A percentile compares a stretch with the other conserved stretches of the same genome.
These are phyloP conservation scores for Coptodon rendalli DNA, from an alignment of 2,113 vertebrate species.

Conservation along the genomic window DNA sequence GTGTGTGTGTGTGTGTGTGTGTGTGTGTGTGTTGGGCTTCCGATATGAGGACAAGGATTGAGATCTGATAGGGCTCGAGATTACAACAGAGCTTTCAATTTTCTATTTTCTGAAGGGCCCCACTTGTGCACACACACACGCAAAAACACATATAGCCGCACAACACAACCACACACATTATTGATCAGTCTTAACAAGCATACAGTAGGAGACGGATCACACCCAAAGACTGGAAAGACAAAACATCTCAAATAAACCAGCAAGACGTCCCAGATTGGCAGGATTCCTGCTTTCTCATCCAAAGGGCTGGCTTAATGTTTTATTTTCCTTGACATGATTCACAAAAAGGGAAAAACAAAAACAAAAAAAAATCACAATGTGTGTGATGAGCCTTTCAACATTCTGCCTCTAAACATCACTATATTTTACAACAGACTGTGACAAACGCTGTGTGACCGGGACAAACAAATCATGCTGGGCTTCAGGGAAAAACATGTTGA, in stretches of 20 bases:
- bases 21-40: background rate
- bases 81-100: slow-evolving; percentile 55
- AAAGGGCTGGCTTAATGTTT: background rate
- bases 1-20: background rate
- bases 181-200: slow-evolving; percentile 10
- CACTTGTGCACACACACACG: background rate
- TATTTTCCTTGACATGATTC: background rate
- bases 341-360: background rate
- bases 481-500: slow-evolving; percentile 17
- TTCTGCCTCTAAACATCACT: slow-evolving; percentile 16
- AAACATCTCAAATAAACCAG: background rate
- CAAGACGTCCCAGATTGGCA: background rate
- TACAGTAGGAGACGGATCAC: background rate
- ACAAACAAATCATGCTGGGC: slow-evolving; percentile 30
- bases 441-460: slow-evolving; percentile 22
- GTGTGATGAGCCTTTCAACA: slow-evolving; percentile 9
- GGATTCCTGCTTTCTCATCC: background rate
- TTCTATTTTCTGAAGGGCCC: slow-evolving; percentile 32
- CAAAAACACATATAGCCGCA: background rate
- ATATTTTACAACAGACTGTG: slow-evolving; percentile 25
- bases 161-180: slow-evolving; percentile 10
- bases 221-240: background rate
- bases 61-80: slow-evolving; percentile 32
- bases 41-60: slow-evolving; percentile 18
- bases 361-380: background rate